Conservation (phyloP, 2,797 vertebrate genomes). For the Sebastes aleutianus region DNA sequence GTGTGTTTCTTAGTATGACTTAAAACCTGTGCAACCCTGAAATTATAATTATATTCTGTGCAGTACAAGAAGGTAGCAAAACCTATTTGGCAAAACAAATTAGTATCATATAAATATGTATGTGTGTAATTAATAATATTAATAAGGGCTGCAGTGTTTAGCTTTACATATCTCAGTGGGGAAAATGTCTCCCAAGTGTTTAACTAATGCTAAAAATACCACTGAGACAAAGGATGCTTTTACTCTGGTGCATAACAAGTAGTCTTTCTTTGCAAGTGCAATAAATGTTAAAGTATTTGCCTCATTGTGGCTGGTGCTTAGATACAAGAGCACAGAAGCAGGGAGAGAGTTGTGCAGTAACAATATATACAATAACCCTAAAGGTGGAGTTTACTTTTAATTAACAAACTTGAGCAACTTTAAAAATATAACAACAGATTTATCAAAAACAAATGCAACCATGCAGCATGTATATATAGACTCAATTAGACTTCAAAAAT, state of each 20-base stretch:
- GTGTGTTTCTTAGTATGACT: background rate
- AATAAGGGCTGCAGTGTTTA: background rate
- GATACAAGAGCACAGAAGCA: background rate
- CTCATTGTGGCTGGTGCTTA: background rate
- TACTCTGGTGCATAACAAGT: background rate
- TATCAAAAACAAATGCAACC: no score
- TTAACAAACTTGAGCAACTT: background rate
- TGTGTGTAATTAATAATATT: background rate
- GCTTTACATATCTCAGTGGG: background rate
- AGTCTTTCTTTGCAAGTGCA: background rate
- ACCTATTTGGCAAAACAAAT: background rate
- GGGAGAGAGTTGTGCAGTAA: background rate
- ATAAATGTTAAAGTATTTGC: background rate
- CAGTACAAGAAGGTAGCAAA: background rate
- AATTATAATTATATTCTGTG: background rate
- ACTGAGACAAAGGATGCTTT: background rate
- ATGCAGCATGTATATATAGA: background rate
- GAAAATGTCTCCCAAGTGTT: background rate
- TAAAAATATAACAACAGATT: no score
- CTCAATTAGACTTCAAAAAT: no score
- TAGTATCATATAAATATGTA: background rate
- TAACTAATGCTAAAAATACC: background rate
- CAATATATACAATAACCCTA: background rate
- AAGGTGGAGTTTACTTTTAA: background rate
- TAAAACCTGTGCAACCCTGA: background rate